Evolutionary conservation across 2,113 vertebrate genomes (phyloP).

Genomic region (Poecilia latipinna): DNA sequence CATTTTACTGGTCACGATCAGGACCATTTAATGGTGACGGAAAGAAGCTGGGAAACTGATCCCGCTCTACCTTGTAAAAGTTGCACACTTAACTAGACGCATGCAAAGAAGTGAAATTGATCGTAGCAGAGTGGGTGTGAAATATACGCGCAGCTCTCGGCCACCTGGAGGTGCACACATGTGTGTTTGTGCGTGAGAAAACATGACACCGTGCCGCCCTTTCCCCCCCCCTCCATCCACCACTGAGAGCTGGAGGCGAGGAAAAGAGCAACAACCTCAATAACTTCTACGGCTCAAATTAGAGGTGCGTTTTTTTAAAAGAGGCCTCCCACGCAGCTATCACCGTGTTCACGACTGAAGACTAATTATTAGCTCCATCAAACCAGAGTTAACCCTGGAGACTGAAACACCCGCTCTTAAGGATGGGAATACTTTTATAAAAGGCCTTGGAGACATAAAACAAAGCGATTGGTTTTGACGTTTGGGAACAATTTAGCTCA

Average conservation of each 20-base stretch:
- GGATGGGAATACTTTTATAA: slow-evolving; percentile 57
- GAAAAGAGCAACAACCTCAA: slow-evolving; percentile 54
- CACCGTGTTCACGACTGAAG: slow-evolving; percentile 21
- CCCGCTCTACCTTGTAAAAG: slow-evolving; percentile 68
- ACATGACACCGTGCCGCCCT: slow-evolving; percentile 30
- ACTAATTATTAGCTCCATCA: slow-evolving; percentile 50
- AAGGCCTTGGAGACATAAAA: slow-evolving; percentile 69
- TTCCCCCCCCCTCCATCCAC: slow-evolving; percentile 16
- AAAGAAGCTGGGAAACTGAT: slow-evolving; percentile 65
- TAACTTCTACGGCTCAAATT: slow-evolving; percentile 64
- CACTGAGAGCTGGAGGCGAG: slow-evolving; percentile 36
- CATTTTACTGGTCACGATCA: slow-evolving; percentile 61
- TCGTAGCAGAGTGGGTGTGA: slow-evolving; percentile 68
- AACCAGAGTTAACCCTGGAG: slow-evolving; percentile 20
- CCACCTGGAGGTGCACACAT: slow-evolving; percentile 54
- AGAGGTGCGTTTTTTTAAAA: slow-evolving; percentile 44
- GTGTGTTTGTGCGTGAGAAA: slow-evolving; percentile 27
- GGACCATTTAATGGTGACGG: slow-evolving; percentile 46
- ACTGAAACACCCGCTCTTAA: slow-evolving; percentile 32
- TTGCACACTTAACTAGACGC: slow-evolving; percentile 64
- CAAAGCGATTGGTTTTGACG: slow-evolving; percentile 73
- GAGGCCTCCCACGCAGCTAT: slow-evolving; percentile 62
- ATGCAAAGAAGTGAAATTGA: slow-evolving; percentile 67
- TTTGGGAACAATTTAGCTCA: slow-evolving; percentile 72
- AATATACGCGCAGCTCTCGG: slow-evolving; percentile 43